phyloP scores from a whole-genome alignment of 2,888 invertebrate genomes.

The Schizotus pectinicornis region DNA sequence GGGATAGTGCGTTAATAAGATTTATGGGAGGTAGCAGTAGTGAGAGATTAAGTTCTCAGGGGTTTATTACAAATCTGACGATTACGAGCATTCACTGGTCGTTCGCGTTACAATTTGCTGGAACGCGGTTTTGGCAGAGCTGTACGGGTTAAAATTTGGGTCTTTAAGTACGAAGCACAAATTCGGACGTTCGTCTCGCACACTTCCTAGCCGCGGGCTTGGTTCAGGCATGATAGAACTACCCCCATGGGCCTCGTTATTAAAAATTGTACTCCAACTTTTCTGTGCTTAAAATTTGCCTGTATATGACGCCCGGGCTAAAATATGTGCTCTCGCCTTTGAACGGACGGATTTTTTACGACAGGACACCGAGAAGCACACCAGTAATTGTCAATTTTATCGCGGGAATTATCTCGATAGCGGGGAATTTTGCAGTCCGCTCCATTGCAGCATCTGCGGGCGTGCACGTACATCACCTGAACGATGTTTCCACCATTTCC shows the following conservation, averaged over 20 bases:
- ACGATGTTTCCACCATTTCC: too few species aligned
- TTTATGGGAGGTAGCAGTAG: conserved; percentile 23
- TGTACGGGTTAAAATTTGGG: conserved; percentile 24
- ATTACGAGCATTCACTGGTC: conserved; percentile 21
- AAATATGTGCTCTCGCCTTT: conserved; percentile 40
- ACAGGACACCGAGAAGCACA: conserved; percentile 33
- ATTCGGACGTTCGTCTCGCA: conserved; percentile 22
- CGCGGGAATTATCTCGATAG: conserved; percentile 2
- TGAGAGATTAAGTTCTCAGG: conserved; percentile 22
- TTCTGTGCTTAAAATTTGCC: conserved; percentile 53
- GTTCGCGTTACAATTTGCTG: conserved; percentile 6
- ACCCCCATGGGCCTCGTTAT: conserved; percentile 53
- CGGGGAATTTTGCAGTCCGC: too few species aligned
- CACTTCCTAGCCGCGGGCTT: conserved; percentile 35
- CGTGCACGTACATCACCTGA: too few species aligned
- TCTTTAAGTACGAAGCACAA: conserved; percentile 27
- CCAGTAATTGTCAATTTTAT: conserved; percentile 39
- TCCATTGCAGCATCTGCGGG: too few species aligned
- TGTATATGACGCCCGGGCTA: conserved; percentile 43
- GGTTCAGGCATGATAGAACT: conserved; percentile 47
- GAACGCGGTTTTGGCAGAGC: conserved; percentile 11
- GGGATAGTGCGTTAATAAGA: conserved; percentile 28
- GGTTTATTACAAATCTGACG: conserved; percentile 22
- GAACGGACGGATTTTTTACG: conserved; percentile 34
- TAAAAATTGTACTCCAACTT: conserved; percentile 54